Percentiles rank a stretch among this genome's conserved stretches.
Evolutionary conservation across 1,140 invertebrate species (phyloP).

Genomic region (Saccostrea glomerata): DNA sequence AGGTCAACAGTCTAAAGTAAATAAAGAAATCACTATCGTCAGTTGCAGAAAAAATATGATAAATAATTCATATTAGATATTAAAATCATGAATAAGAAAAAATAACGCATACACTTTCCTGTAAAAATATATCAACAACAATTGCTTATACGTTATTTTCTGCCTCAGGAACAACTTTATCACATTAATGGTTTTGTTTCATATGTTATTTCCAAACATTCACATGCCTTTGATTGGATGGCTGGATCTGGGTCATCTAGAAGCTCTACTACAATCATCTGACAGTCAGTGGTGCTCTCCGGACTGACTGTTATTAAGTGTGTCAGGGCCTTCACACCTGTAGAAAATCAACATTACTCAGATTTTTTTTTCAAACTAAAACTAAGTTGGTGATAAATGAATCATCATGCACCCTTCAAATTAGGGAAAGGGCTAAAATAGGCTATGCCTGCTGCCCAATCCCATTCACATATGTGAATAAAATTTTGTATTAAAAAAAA

Average conservation of each 20-base stretch:
- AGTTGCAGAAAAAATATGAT: not conserved
- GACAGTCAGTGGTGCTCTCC: constrained; percentile 65
- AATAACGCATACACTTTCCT: no score
- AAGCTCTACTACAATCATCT: constrained; percentile 70
- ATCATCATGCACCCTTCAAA: no score
- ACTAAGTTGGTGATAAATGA: no score
- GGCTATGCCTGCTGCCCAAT: no score
- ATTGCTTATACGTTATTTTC: no score
- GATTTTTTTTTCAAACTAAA: no score
- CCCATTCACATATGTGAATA: no score
- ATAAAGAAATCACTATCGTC: not conserved
- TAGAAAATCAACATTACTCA: not conserved
- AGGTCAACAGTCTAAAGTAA: constrained; percentile 67
- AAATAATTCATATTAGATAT: not conserved
- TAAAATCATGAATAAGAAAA: no score
- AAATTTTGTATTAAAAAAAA: no score
- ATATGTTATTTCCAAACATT: not conserved
- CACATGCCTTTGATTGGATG: constrained; percentile 58
- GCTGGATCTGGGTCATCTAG: constrained; percentile 69
- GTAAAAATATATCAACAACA: no score
- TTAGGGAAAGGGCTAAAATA: no score
- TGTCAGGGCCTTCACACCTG: constrained; percentile 67
- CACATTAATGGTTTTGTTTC: not conserved
- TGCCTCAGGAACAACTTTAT: not conserved
- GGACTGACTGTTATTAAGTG: constrained; percentile 60